phyloP scores from a whole-genome alignment of 2,888 invertebrate genomes.

The Sisyra terminalis region DNA sequence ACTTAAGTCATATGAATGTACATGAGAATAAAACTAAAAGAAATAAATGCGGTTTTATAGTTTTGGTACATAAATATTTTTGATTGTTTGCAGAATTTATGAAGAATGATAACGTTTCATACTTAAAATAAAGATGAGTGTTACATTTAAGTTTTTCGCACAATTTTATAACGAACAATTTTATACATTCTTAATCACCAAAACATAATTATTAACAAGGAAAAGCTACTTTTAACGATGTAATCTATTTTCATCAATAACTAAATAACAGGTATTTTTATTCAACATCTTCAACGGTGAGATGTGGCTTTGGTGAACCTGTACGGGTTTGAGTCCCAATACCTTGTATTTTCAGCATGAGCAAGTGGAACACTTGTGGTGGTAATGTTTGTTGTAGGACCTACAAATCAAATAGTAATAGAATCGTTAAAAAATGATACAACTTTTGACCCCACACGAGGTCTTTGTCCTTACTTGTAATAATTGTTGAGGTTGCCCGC shows the following conservation, averaged over 20 bases:
- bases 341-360: constrained; percentile 65
- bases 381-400: constrained; percentile 92
- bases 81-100: no score
- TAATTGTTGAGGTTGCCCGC: constrained; percentile 85
- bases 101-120: no score
- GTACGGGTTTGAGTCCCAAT: constrained; percentile 27
- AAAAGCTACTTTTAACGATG: neutral
- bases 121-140: no score
- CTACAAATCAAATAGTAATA: constrained; percentile 19
- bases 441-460: neutral
- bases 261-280: constrained; percentile 13
- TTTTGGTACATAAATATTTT: no score
- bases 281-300: constrained; percentile 25
- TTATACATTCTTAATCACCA: no score
- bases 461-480: constrained; percentile 36
- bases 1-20: no score
- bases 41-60: no score
- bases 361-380: constrained; percentile 80
- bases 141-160: no score
- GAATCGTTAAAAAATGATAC: neutral
- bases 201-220: no score
- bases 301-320: constrained; percentile 17
- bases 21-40: no score
- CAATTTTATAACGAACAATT: no score
- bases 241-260: neutral